Evolutionary conservation across 2,888 invertebrate species (phyloP), one percentile per base, ranked within the genome.

Genomic region (Mythimna impura): DNA sequence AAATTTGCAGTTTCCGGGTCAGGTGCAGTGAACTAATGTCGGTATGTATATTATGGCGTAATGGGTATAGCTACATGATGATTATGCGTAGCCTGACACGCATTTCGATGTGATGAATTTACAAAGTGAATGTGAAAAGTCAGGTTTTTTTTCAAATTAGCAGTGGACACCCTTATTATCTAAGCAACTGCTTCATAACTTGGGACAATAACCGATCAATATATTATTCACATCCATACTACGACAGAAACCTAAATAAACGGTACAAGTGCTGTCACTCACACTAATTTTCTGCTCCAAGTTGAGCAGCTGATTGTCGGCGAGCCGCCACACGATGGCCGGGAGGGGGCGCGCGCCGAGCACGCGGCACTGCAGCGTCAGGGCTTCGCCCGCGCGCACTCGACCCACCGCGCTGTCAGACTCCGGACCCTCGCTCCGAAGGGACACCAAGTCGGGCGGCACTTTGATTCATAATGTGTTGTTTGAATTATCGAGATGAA

Each of bases 321-420:
- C 86, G 20, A 95, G 85, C 12, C 90, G 89, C 96, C 95, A 96
- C 20, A 89, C 68, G 64, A 95, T 76, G 14, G 90, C 71, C 1
- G 96, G 95, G 74, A 91, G 86, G 7, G 96, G 96, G 2, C 93
- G 90, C 30, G 96, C 94, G 77, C 95, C 96, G 7, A 96, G 87
- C 78, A 95, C 95, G n/a, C 94, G 90, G 83, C 96, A 96, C 84
- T 94, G 94, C 78, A 94, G 82, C 25, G 79, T 62, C 10, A 95
- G 83, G 9, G 89, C 82, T 47, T 92, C 90, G 0, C 92, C 93
- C 10, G 93, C 91, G 7, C 84, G 89, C 73, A 93, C 93, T 3
- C 93, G 88, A 4, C 90, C 92, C 10, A 79, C 83, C 50, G 86
- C 84, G 34, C 80, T 78, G 2, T 85, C 80, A 8, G 84, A 78